Evolutionary conservation across 2,888 invertebrate genomes (phyloP), one percentile per base, ranked within the genome.

Genomic region (Tachystola acroxantha): DNA sequence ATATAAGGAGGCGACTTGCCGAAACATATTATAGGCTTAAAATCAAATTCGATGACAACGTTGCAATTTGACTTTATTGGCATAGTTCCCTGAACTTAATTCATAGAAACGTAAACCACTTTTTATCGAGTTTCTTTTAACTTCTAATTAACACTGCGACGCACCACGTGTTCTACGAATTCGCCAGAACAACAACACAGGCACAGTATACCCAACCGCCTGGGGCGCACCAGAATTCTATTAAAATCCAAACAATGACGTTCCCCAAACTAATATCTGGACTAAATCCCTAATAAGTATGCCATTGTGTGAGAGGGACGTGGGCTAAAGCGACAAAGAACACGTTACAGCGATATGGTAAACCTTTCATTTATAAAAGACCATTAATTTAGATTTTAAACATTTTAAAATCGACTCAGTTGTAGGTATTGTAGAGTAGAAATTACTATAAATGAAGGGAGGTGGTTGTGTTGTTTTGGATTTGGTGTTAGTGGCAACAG

Each of bases 201-300:
- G 49, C 56, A 56, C 52, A 50, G 72, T 74, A 64, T 72, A 75
- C 67, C 71, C 70, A 70, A 70, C 81, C 78, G 70, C 79, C 77
- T 66, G 77, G 79, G 76, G 85, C 59, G 78, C 64, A 61, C 61
- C 64, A 64, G 77, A 73, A 85, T 86, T 85, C 84, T 80, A 86
- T 85, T 84, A 84, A 85, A 82, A 78, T 74, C 75, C 82, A 82
- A 85, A 86, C 86, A 85, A 86, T 84, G 64, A 75, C 75, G 59
- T 80, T 80, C 86, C 85, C 85, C 81, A 85, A n/a, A 85, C 85
- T 86, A 85, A 85, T 86, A 86, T 84, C 86, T 84, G 86, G 80
- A 85, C 85, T 85, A 85, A 85, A 85, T 85, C 86, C 85, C 86
- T 86, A 85, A 86, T 86, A 86, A 86, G 86, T 86, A 85, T 84